Percentiles rank a stretch among this genome's conserved stretches.
Evolutionary conservation across 2,797 vertebrate species (phyloP).

Genomic region (Ptychobarbus kaznakovi): DNA sequence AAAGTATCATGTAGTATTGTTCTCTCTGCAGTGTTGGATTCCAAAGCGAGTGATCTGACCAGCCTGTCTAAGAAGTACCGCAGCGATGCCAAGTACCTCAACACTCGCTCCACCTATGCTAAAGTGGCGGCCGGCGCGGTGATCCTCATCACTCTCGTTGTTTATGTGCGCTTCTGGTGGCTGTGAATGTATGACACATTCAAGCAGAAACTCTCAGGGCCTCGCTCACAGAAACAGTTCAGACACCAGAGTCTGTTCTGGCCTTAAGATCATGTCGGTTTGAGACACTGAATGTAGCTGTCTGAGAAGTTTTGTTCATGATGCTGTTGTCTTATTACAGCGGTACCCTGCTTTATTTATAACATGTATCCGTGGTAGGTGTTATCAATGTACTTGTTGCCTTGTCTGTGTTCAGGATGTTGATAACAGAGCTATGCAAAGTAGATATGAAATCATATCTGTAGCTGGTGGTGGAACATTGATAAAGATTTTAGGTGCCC

Average conservation of each 20-base stretch:
- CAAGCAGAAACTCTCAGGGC: slow-evolving; percentile 22
- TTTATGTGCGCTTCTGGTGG: slow-evolving; percentile 96
- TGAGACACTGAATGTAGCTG: neutral
- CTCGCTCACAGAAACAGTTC: neutral
- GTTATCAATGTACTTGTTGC: neutral
- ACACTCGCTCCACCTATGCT: slow-evolving; percentile 91
- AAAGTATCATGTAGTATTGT: neutral
- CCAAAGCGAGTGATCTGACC: slow-evolving; percentile 91
- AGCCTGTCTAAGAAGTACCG: slow-evolving; percentile 93
- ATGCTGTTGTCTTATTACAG: neutral
- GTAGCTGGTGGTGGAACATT: neutral
- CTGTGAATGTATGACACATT: slow-evolving; percentile 75
- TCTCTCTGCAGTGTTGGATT: slow-evolving; percentile 84
- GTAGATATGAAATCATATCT: neutral
- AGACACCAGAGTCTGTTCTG: neutral
- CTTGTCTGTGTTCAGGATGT: neutral
- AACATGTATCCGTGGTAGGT: neutral
- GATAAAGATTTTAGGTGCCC: neutral
- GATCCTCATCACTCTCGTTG: slow-evolving; percentile 88
- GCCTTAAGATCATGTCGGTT: slow-evolving; percentile 8
- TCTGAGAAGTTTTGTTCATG: neutral
- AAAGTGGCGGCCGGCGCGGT: slow-evolving; percentile 89
- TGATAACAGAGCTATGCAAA: slow-evolving; percentile 29
- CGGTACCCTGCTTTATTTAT: slow-evolving; percentile 26
- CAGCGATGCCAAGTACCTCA: slow-evolving; percentile 92